These are phyloP conservation scores for Cichlasoma orientale DNA, from an alignment of 2,797 vertebrate species.

Conservation along the genomic window DNA sequence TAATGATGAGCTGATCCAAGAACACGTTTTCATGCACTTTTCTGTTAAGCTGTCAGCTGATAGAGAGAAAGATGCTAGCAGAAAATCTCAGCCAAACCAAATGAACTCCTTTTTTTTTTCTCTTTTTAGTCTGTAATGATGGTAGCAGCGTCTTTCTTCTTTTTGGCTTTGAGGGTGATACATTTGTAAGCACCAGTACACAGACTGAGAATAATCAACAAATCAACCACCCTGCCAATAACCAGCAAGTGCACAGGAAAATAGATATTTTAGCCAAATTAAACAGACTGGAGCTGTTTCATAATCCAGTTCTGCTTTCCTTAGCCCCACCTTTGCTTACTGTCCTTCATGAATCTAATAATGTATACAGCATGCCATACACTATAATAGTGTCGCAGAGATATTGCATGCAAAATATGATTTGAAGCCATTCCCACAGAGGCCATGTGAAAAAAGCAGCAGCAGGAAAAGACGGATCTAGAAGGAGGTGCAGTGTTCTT, in stretches of 20 bases:
- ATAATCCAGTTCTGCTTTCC: not conserved
- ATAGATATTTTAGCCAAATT: not conserved
- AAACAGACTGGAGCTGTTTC: not conserved
- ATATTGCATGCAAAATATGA: not conserved
- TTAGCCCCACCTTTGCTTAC: not conserved
- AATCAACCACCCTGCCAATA: not conserved
- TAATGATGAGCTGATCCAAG: not conserved
- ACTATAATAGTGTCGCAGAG: not conserved
- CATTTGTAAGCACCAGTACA: not conserved
- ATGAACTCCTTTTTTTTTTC: not conserved
- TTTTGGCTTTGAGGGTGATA: not conserved
- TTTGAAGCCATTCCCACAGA: not conserved
- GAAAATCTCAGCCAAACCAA: not conserved
- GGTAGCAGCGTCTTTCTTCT: not conserved
- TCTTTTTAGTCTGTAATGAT: not conserved
- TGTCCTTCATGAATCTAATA: not conserved
- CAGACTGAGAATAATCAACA: not conserved
- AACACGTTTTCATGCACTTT: not conserved
- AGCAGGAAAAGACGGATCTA: not conserved
- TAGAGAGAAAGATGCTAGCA: not conserved
- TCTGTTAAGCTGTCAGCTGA: not conserved
- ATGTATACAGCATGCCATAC: not conserved
- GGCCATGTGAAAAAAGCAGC: not conserved
- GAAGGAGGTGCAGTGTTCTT: conserved; percentile 7
- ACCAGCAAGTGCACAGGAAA: not conserved